Conservation (phyloP, 2,888 invertebrate genomes). For the Mythimna pallens region DNA sequence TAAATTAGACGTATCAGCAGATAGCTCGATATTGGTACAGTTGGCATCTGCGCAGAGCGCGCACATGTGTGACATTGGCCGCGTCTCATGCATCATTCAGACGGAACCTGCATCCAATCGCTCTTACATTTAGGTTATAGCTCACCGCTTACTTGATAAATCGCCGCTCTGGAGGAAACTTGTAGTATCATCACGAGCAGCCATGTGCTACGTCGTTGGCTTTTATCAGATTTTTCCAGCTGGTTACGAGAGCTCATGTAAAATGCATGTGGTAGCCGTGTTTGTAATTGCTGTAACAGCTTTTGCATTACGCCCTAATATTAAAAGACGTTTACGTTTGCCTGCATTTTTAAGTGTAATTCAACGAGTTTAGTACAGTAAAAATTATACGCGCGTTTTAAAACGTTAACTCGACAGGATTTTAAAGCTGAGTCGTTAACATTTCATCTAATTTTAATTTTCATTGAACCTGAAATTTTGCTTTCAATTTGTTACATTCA, state of each 20-base stretch:
- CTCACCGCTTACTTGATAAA: conserved; percentile 77
- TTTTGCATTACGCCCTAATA: conserved; percentile 57
- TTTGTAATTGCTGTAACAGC: conserved; percentile 71
- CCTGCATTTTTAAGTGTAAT: conserved; percentile 34
- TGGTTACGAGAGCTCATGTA: conserved; percentile 78
- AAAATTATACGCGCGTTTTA: neutral
- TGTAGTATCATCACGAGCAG: conserved; percentile 78
- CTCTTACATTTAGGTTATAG: conserved; percentile 76
- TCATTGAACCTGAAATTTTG: neutral
- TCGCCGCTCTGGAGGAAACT: conserved; percentile 75
- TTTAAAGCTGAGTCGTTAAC: conserved; percentile 19
- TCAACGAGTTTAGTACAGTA: conserved; percentile 24
- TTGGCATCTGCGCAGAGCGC: conserved; percentile 63
- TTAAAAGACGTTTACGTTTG: conserved; percentile 47
- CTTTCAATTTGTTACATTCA: neutral
- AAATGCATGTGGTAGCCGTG: conserved; percentile 76
- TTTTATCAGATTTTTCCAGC: conserved; percentile 81
- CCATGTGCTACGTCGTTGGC: conserved; percentile 76
- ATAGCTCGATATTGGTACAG: conserved; percentile 68
- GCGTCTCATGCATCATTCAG: conserved; percentile 80
- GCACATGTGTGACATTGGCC: conserved; percentile 67
- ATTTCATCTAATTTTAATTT: conserved; percentile 10
- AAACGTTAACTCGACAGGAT: neutral
- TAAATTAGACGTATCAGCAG: conserved; percentile 74
- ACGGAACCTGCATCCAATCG: conserved; percentile 81